Evolutionary conservation across 1,140 invertebrate species (phyloP), one percentile per base, ranked within the genome.

Genomic region (Theocolax elegans): DNA sequence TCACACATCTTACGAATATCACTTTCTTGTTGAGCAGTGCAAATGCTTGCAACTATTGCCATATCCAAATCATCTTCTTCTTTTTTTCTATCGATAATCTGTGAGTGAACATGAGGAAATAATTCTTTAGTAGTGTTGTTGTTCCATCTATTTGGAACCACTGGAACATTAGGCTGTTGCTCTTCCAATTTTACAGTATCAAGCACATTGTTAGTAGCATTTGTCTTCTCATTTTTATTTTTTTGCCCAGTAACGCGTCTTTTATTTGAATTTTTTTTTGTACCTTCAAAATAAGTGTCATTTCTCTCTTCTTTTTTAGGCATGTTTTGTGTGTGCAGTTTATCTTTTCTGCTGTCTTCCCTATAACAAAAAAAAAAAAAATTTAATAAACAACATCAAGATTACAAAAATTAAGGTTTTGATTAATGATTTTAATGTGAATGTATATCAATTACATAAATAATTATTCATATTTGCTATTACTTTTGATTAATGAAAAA

Each of bases 21-120:
- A 10, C 13, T 53, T 19, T 80, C 72, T 12, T 76, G 29, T 19
- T 77, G 53, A 49, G 63, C 58, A 8, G 72, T 75, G 13, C 74
- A 54, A 54, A 77, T 64, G 59, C 67, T 78, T 59, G 76, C 74
- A 17, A 29, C 31, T 13, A 71, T 15, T 49, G 67, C 63, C 15
- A 59, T 31, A 17, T 27, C 54, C 0, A 72, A 42, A 8, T 58
- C 27, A 23, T 77, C 69, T 40, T 64, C 56, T 15, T 71, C 56
- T 17, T 68, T 42, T 21, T 68, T 9, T 44, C 53, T 70, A 46
- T 74, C 59, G 8, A 62, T 27, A 15, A 44, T 21, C 9, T 64
- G 4, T 8, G 64, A 31, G 8, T 75, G 67, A 27, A 56, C 35
- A 49, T 73, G 68, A 25, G 56, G 49, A 31, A 76, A 70, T 35